Evolutionary conservation across 2,113 vertebrate species (phyloP).

Genomic region (Xenus cinereus): DNA sequence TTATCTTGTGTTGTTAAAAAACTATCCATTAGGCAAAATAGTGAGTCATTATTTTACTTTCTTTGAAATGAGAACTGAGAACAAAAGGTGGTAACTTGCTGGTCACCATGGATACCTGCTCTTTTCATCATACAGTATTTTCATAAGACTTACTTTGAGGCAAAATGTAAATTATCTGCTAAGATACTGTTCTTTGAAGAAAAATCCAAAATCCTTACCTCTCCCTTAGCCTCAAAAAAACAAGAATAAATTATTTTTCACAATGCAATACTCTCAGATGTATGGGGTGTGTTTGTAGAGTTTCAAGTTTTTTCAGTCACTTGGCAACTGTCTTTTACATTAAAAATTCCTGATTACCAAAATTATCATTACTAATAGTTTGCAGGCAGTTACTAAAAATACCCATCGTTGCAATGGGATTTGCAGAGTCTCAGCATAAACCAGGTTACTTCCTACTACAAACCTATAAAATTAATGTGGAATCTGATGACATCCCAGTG

Average conservation of each 20-base stretch:
- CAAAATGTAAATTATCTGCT: neutral
- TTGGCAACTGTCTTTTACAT: neutral
- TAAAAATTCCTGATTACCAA: neutral
- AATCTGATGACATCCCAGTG: no score
- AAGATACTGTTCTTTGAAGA: neutral
- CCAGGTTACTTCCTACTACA: no score
- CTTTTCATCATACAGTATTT: neutral
- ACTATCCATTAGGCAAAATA: neutral
- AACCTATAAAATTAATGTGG: neutral
- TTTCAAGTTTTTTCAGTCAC: neutral
- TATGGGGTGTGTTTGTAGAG: rapidly evolving
- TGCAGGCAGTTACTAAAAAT: neutral
- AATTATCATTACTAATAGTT: neutral
- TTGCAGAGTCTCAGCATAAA: neutral
- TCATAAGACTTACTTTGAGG: neutral
- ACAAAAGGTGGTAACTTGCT: neutral
- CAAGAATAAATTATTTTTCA: neutral
- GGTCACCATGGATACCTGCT: constrained; percentile 20
- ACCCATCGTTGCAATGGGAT: neutral
- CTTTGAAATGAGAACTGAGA: neutral
- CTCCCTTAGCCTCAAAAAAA: neutral
- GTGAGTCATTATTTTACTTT: neutral
- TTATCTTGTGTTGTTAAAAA: neutral
- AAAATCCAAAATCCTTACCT: neutral
- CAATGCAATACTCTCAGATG: neutral